Evolutionary conservation across 2,113 vertebrate genomes (phyloP), one percentile per base, ranked within the genome.

Genomic region (Ophthalmolycus amberensis): DNA sequence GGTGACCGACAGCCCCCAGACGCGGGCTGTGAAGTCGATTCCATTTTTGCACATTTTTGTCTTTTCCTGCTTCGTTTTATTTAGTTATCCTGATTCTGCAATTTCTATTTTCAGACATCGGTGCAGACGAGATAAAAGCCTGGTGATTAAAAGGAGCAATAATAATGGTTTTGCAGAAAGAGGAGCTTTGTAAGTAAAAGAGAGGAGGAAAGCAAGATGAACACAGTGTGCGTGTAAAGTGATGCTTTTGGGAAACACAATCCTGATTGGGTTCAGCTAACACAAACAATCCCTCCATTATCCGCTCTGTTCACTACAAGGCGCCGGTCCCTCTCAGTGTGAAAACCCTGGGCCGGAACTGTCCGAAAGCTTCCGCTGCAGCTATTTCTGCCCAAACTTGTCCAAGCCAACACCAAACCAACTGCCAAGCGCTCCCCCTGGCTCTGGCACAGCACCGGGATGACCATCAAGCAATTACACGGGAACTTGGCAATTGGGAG

Each of bases 391-490:
- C 79, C 90, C 78, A 40, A 63, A 60, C 83, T 54, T 14, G 56
- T 67, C 84, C 75, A 1, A 78, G 91, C 92, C 92, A 90, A 90
- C 85, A 58, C 79, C 62, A 11, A 64, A 40, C 38, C n/a, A 8
- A 34, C 85, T 89, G 89, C 90, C 91, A 91, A 89, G 70, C 50
- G 14, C 38, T 3, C 78, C 71, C 67, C 68, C 25, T 20, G 11
- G 75, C 80, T 85, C 83, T 94, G 91, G 92, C 87, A 87, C 76
- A 27, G 86, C 62, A 72, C 42, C 14, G 73, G 89, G 83, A 84
- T 90, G 91, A 91, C 92, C 93, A 91, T 93, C 92, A 91, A 93
- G 86, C 73, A 91, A 94, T 94, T 94, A 94, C 93, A 94, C 74
- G 77, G 86, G 85, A 93, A 91, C 91, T 94, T 94, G 93, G 91